A percentile compares a stretch with the other conserved stretches of the same genome.
Evolutionary conservation across 2,888 invertebrate species (phyloP).

Genomic region (Tachina fera): DNA sequence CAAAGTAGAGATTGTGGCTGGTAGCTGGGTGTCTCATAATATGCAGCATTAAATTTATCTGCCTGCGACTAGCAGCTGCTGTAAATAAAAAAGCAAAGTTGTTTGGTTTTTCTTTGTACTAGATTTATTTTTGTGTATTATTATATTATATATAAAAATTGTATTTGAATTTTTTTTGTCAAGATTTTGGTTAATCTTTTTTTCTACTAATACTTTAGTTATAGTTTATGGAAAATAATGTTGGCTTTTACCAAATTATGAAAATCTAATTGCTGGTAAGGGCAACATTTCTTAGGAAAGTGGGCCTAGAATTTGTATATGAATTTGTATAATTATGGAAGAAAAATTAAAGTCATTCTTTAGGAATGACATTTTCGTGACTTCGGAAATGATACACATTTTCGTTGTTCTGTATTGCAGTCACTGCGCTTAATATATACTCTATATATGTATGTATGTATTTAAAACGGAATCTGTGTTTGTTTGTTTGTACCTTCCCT

Average conservation of each 20-base stretch:
- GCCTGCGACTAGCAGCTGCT: slow-evolving; percentile 52
- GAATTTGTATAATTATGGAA: no score
- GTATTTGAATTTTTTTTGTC: slow-evolving; percentile 30
- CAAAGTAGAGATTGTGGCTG: slow-evolving; percentile 26
- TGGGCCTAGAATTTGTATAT: neutral
- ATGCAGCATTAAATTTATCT: slow-evolving; percentile 52
- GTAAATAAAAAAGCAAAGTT: slow-evolving; percentile 22
- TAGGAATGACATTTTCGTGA: no score
- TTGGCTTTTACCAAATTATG: slow-evolving; percentile 51
- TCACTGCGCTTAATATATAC: no score
- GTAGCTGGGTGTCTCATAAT: slow-evolving; percentile 45
- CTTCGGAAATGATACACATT: no score
- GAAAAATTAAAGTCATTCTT: no score
- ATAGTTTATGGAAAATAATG: slow-evolving; percentile 27
- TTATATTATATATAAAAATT: slow-evolving; percentile 13
- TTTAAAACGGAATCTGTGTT: no score
- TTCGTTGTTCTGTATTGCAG: no score
- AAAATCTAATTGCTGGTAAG: neutral
- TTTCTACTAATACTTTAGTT: slow-evolving; percentile 17
- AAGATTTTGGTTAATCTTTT: slow-evolving; percentile 4
- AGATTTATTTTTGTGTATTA: slow-evolving; percentile 36
- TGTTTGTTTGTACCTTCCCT: no score
- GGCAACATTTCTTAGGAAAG: neutral
- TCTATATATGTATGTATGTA: no score
- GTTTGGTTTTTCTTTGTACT: slow-evolving; percentile 36